These are phyloP conservation scores for Vombatus ursinus DNA, from an alignment of 2,113 vertebrate genomes.

Conservation along the genomic window DNA sequence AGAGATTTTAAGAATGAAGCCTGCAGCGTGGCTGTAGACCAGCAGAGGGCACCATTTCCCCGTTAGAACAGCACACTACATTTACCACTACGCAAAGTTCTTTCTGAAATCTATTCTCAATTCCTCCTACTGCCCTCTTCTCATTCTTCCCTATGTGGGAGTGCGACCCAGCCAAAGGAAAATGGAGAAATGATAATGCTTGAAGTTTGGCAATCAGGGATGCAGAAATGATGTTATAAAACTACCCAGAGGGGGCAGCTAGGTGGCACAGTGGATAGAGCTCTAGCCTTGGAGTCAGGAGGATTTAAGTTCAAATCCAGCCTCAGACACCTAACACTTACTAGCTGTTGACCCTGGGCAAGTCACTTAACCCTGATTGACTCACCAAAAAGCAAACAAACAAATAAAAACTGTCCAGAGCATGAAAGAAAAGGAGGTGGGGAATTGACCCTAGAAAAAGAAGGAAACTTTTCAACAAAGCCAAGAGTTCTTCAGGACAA, in stretches of 20 bases:
- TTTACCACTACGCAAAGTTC: not conserved
- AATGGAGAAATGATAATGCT: not conserved
- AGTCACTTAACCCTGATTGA: no score
- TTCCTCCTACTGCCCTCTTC: not conserved
- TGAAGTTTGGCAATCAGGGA: not conserved
- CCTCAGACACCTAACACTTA: no score
- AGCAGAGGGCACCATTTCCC: constrained; percentile 48
- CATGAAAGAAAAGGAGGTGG: not conserved
- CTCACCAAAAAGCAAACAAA: no score
- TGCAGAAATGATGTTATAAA: not conserved
- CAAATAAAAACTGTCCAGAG: not conserved
- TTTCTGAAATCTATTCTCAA: not conserved
- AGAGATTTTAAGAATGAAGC: not conserved
- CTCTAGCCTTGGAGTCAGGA: no score
- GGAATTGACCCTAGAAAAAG: not conserved
- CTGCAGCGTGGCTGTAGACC: constrained; percentile 34
- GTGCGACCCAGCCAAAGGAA: not conserved
- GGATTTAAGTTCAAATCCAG: no score
- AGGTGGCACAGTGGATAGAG: no score
- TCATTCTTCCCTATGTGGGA: not conserved
- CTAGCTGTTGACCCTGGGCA: no score
- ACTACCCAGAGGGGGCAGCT: not conserved
- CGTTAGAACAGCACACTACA: no score
- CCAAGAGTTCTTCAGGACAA: not conserved
- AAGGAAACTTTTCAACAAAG: not conserved